Evolutionary conservation across 2,888 invertebrate species (phyloP).

Genomic region (Pyrgus malvae): DNA sequence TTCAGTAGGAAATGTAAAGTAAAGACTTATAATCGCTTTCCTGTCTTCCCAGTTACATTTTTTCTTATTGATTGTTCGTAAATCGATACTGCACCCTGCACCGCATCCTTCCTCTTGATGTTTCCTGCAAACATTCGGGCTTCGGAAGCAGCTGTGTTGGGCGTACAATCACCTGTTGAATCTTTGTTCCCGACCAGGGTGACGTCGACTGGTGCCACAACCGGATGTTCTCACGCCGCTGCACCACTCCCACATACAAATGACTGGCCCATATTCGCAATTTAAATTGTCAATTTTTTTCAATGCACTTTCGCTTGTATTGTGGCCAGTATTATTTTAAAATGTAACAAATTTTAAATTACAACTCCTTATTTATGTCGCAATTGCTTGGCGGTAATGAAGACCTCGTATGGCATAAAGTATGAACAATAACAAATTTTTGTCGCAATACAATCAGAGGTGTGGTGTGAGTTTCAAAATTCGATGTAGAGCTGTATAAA

Average conservation of each 20-base stretch:
- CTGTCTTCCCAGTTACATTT: neutral
- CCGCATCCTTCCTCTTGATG: constrained; percentile 59
- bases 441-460: too few relatives aligned
- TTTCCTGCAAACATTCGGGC: constrained; percentile 43
- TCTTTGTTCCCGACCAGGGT: constrained; percentile 49
- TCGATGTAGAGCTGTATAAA: too few relatives aligned
- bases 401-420: too few relatives aligned
- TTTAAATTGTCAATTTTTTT: constrained; percentile 25
- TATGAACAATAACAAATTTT: too few relatives aligned
- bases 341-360: too few relatives aligned
- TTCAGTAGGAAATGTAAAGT: too few relatives aligned
- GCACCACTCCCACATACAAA: constrained; percentile 42
- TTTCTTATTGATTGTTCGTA: constrained; percentile 8
- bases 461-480: too few relatives aligned
- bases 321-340: neutral
- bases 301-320: constrained; percentile 8
- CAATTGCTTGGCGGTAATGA: too few relatives aligned
- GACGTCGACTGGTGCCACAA: constrained; percentile 32
- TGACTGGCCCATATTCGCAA: constrained; percentile 34
- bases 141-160: constrained; percentile 65
- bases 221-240: constrained; percentile 74
- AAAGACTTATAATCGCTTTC: too few relatives aligned
- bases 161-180: constrained; percentile 53
- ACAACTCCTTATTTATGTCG: too few relatives aligned
- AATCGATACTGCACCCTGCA: constrained; percentile 24